Percentiles rank a stretch among this genome's conserved stretches.
phyloP scores from a whole-genome alignment of 2,888 invertebrate genomes.

The Andricus curvator region DNA sequence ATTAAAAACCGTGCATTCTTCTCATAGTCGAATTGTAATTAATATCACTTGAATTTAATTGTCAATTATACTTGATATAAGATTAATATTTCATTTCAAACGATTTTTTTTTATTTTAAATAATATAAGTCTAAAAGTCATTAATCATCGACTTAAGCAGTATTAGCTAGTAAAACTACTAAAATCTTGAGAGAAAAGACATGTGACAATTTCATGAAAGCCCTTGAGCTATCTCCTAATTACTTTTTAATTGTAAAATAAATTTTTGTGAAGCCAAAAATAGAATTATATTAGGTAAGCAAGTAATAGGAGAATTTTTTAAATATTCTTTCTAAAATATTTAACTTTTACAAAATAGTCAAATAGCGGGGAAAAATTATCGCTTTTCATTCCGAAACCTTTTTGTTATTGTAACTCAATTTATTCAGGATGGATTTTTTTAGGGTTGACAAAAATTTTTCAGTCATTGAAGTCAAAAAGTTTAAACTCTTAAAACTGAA shows the following conservation, averaged over 20 bases:
- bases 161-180: background rate
- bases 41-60: conserved; percentile 12
- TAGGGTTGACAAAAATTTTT: too few relatives aligned
- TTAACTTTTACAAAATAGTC: too few relatives aligned
- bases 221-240: background rate
- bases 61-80: background rate
- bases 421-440: too few relatives aligned
- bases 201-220: background rate
- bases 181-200: background rate
- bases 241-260: background rate
- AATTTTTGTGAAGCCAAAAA: background rate
- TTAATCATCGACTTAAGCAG: background rate
- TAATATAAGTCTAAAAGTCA: background rate
- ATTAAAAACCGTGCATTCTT: background rate
- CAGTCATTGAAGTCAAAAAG: too few relatives aligned
- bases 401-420: too few relatives aligned
- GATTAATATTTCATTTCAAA: background rate
- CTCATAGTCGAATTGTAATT: conserved; percentile 6
- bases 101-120: background rate
- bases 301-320: background rate
- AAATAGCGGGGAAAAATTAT: too few relatives aligned
- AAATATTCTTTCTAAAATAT: too few relatives aligned
- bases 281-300: background rate
- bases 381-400: too few relatives aligned
- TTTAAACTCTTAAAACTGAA: too few relatives aligned